phyloP scores from a whole-genome alignment of 2,113 vertebrate species.

The Paramormyrops kingsleyae region DNA sequence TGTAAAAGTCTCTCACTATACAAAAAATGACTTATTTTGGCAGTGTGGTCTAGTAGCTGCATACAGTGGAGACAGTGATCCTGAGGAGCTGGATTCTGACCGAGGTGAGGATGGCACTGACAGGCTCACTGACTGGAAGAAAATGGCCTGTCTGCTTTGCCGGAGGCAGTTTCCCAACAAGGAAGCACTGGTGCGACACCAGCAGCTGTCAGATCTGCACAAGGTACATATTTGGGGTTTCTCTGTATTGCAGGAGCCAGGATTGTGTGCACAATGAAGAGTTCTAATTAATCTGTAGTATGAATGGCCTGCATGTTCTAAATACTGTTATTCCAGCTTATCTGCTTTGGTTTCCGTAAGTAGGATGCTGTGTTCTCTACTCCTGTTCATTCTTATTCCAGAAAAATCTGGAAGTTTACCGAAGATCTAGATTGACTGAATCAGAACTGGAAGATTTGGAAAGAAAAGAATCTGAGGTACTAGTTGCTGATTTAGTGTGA shows the following conservation, averaged over 20 bases:
- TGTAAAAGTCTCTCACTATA: background rate
- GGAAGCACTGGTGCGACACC: constrained; percentile 83
- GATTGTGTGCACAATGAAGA: background rate
- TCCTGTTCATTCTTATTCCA: constrained; percentile 35
- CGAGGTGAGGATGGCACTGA: constrained; percentile 72
- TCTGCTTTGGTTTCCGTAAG: background rate
- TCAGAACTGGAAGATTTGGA: constrained; percentile 92
- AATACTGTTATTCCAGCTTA: background rate
- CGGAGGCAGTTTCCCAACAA: constrained; percentile 92
- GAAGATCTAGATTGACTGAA: constrained; percentile 77
- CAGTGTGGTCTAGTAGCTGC: constrained; percentile 89
- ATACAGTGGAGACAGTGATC: constrained; percentile 94
- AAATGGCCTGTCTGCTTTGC: constrained; percentile 90
- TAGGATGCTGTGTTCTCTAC: background rate
- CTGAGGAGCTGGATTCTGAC: constrained; percentile 78
- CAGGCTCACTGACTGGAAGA: constrained; percentile 92
- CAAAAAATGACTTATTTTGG: background rate
- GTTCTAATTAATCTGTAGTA: background rate
- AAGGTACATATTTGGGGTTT: constrained; percentile 65
- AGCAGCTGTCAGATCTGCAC: constrained; percentile 94
- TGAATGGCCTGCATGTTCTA: background rate
- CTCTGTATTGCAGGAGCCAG: background rate
- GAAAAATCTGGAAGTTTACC: constrained; percentile 96
- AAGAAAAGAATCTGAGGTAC: constrained; percentile 90
- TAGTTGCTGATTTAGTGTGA: background rate